These are phyloP conservation scores for Dasyurus viverrinus DNA, from an alignment of 2,113 vertebrate genomes.

Conservation along the genomic window DNA sequence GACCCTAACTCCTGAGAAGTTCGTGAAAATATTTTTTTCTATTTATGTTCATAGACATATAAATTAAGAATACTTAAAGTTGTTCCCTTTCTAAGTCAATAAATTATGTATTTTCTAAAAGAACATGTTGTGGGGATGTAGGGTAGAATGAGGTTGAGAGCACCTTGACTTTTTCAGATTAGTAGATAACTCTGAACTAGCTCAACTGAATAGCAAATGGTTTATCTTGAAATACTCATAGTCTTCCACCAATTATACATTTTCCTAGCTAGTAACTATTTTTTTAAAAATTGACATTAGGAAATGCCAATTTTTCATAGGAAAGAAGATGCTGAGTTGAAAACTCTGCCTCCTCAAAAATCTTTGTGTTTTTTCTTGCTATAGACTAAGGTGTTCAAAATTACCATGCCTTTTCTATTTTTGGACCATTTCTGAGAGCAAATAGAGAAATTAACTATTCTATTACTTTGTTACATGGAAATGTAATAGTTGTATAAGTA, in stretches of 20 bases:
- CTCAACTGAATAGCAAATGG: constrained; percentile 13
- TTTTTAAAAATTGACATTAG: constrained; percentile 41
- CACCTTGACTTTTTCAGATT: constrained; percentile 40
- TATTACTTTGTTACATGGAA: neutral
- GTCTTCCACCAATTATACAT: constrained; percentile 35
- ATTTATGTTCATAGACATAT: no score
- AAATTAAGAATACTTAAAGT: neutral
- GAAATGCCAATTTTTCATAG: neutral
- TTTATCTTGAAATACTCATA: constrained; percentile 57
- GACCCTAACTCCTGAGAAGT: neutral
- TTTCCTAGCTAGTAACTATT: constrained; percentile 47
- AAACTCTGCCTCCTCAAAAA: constrained; percentile 46
- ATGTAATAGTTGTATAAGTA: no score
- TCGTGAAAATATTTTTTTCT: neutral
- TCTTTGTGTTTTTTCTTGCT: neutral
- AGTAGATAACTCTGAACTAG: constrained; percentile 16
- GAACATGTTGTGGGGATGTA: constrained; percentile 28
- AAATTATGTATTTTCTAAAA: constrained; percentile 42
- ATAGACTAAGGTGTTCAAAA: neutral
- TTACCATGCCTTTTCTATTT: constrained; percentile 35
- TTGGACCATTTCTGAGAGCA: constrained; percentile 56
- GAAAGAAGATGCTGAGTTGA: constrained; percentile 30
- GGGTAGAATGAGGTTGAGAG: constrained; percentile 22
- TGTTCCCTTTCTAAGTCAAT: constrained; percentile 11
- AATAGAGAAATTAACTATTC: constrained; percentile 42